Evolutionary conservation across 2,797 vertebrate genomes (phyloP).

Genomic region (Eulemur rubriventer): DNA sequence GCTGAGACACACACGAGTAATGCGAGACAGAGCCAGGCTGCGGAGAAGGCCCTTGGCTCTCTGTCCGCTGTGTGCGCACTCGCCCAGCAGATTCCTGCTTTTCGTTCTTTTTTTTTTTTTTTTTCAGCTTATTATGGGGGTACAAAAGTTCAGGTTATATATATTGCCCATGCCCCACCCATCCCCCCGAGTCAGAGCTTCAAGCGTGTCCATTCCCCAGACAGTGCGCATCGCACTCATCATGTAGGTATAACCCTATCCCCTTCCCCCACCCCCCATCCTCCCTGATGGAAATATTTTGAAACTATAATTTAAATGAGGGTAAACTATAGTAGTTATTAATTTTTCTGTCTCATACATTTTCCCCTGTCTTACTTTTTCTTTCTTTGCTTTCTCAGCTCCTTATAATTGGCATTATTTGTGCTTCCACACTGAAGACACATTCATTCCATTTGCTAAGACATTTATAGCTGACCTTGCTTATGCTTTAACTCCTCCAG

Average conservation of each 20-base stretch:
- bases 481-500: neutral
- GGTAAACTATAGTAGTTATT: neutral
- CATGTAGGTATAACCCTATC: too few species aligned
- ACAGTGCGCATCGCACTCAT: too few species aligned
- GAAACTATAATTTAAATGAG: neutral
- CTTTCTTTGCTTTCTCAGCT: neutral
- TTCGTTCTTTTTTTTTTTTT: neutral
- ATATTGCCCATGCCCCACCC: too few species aligned
- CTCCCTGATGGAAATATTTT: neutral
- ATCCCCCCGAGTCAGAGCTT: too few species aligned
- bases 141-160: too few species aligned
- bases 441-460: neutral
- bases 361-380: accelerated
- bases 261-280: too few species aligned
- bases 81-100: neutral
- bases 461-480: neutral
- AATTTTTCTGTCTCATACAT: neutral
- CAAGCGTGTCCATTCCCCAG: too few species aligned
- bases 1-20: neutral
- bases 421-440: neutral
- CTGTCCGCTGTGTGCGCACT: too few species aligned
- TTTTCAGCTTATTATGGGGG: too few species aligned
- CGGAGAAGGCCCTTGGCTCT: too few species aligned
- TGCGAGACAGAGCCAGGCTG: neutral
- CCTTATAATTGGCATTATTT: neutral